Conservation (phyloP, 2,888 invertebrate genomes). For the Drosophila ochracea region DNA sequence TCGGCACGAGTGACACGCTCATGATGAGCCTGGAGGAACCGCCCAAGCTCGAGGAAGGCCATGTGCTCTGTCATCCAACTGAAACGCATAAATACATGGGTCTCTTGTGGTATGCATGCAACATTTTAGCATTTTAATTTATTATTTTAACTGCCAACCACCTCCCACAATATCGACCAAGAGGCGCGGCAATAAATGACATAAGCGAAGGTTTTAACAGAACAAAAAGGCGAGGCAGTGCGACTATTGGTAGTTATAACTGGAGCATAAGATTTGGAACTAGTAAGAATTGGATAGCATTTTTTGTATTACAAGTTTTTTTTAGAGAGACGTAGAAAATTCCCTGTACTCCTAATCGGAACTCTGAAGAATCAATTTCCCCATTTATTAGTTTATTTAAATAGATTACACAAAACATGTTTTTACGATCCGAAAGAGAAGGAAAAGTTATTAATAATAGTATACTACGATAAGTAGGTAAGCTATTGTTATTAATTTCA, state of each 20-base stretch:
- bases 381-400: not conserved
- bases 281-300: no score
- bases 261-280: not conserved
- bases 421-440: not conserved
- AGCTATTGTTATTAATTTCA: no score
- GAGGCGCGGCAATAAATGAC: not conserved
- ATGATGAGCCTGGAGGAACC: constrained; percentile 91
- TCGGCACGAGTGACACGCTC: constrained; percentile 97
- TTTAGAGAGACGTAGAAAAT: no score
- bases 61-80: constrained; percentile 95
- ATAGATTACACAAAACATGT: no score
- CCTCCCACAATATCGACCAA: not conserved
- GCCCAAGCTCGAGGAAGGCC: constrained; percentile 90
- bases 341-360: no score
- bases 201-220: not conserved
- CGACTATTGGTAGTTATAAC: not conserved
- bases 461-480: no score
- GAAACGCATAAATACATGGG: constrained; percentile 93
- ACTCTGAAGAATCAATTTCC: not conserved
- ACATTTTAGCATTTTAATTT: not conserved
- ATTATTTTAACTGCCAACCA: not conserved
- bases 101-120: constrained; percentile 89
- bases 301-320: not conserved
- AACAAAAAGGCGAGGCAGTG: not conserved
- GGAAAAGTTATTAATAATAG: not conserved